Base-by-base conservation (phyloP, 2,888 invertebrate genomes). In the Ennomos fuscantarius region DNA sequence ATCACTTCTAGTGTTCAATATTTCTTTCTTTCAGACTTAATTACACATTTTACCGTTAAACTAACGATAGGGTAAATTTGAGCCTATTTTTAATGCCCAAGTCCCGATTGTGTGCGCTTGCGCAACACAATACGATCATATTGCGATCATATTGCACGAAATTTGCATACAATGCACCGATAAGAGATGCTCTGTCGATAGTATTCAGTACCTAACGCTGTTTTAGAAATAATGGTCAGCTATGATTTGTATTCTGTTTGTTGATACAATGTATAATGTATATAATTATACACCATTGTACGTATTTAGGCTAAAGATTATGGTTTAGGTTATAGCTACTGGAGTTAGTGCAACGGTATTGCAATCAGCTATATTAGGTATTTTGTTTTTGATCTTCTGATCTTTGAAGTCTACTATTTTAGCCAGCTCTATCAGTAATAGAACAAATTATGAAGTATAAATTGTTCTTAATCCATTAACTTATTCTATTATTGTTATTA, bases 151-250 rank as follows among this genome's bases (percentile, higher is more conserved):
- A 78, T 79, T 78, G 82, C 83, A 81, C 73, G 74, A 63, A 68
- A 87, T 89, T 89, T 82, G 81, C 87, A 89, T 82, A 89, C 89
- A 89, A 89, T 88, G 74, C 69, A 41, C 35, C 62, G 78, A 79
- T 84, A 82, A 74, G 73, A 78, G 79, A 78, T 76, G 73, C 67
- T 68, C 74, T 70, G 66, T 70, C 69, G 74, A 71, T 70, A 62
- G 62, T 69, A 70, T 65, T 70, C 69, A 74, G 70, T 70, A 62
- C 63, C 69, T 74, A 78, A 55, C 72, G 66, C 69, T 76, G 70
- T 62, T 60, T 51, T 41, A 33, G 60, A 60, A 69, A 66, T 69
- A 68, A 59, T 65, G 48, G 41, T 47, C 39, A 50, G 53, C 48
- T 54, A 37, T 60, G 56, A 64, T 67, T 65, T 60, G 62, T 58